Conservation (phyloP, 2,888 invertebrate genomes). For the Matsumyia berberina region DNA sequence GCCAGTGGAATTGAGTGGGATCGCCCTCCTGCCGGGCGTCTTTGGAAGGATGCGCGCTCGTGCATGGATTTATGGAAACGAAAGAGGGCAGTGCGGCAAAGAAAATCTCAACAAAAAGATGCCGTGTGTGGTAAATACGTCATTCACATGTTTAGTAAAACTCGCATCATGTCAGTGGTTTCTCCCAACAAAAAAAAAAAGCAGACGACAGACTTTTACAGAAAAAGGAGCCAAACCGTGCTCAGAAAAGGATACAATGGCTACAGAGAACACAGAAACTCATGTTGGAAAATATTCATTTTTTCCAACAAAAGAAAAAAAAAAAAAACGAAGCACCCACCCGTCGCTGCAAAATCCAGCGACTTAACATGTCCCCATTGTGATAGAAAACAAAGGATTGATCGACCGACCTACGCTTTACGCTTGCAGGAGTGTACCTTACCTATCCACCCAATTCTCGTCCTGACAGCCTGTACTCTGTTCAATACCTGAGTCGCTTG, state of each 20-base stretch:
- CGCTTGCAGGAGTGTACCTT: conserved; percentile 12
- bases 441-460: background rate
- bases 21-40: background rate
- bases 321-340: conserved; percentile 1
- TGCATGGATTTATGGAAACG: conserved; percentile 31
- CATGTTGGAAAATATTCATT: conserved; percentile 1
- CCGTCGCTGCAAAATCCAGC: conserved; percentile 18
- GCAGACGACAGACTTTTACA: conserved; percentile 2
- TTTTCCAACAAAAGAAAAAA: background rate
- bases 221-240: background rate
- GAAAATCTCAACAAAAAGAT: conserved; percentile 25
- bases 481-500: conserved; percentile 7
- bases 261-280: background rate
- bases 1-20: conserved; percentile 51
- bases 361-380: conserved; percentile 42
- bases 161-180: conserved; percentile 49
- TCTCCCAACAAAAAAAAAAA: conserved; percentile 10
- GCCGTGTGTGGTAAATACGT: conserved; percentile 35
- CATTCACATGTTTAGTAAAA: conserved; percentile 38
- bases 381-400: conserved; percentile 66
- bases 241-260: background rate
- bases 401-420: conserved; percentile 39
- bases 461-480: background rate
- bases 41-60: conserved; percentile 24
- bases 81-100: background rate